These are phyloP conservation scores for Apamea crenata DNA, from an alignment of 2,888 invertebrate genomes.

Conservation along the genomic window DNA sequence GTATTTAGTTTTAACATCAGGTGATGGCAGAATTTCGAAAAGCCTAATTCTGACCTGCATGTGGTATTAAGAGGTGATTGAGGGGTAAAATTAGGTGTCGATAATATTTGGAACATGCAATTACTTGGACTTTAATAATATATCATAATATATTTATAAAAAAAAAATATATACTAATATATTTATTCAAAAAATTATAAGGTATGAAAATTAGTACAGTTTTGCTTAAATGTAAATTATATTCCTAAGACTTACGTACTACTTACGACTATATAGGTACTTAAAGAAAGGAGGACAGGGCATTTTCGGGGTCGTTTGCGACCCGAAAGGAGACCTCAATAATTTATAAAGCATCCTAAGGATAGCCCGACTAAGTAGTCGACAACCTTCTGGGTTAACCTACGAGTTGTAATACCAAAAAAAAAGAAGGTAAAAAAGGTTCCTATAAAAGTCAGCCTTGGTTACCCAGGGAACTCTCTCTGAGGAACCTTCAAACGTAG, in stretches of 20 bases:
- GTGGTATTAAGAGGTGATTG: background rate
- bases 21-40: background rate
- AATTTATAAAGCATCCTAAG: background rate
- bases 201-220: too few relatives aligned
- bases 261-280: too few relatives aligned
- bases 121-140: too few relatives aligned
- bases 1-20: constrained; percentile 11
- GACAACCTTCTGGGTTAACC: background rate
- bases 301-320: background rate
- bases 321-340: too few relatives aligned
- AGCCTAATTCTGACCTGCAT: too few relatives aligned
- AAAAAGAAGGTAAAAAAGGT: background rate
- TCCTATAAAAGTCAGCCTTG: background rate
- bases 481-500: background rate
- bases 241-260: too few relatives aligned
- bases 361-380: too few relatives aligned
- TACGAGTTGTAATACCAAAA: too few relatives aligned
- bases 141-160: too few relatives aligned
- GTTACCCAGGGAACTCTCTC: background rate
- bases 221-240: too few relatives aligned
- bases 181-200: too few relatives aligned
- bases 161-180: too few relatives aligned
- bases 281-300: background rate
- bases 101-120: background rate
- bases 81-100: background rate